phyloP scores from a whole-genome alignment of 2,888 invertebrate species.

The Allophyes oxyacanthae region DNA sequence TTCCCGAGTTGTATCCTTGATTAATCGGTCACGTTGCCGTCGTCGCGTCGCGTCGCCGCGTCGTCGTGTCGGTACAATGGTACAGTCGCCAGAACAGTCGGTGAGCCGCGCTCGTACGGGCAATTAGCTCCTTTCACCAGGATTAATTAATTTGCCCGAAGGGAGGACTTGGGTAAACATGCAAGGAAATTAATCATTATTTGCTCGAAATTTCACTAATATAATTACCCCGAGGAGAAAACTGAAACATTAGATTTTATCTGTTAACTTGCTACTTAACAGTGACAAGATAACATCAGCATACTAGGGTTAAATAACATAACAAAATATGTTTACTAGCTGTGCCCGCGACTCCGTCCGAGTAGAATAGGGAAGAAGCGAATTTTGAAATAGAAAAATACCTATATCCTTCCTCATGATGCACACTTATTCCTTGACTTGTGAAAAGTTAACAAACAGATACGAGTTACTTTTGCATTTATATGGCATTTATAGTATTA shows the following conservation, averaged over 20 bases:
- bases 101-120: slow-evolving; percentile 56
- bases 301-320: not conserved
- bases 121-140: slow-evolving; percentile 74
- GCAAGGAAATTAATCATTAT: slow-evolving; percentile 67
- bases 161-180: slow-evolving; percentile 65
- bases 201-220: slow-evolving; percentile 56
- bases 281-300: not conserved
- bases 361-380: no score
- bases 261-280: not conserved
- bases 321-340: no score
- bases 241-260: slow-evolving; percentile 13
- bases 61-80: slow-evolving; percentile 46
- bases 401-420: no score
- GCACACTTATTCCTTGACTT: no score
- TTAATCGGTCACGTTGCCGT: slow-evolving; percentile 61
- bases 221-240: slow-evolving; percentile 23
- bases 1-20: slow-evolving; percentile 45
- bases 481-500: no score
- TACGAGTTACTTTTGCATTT: no score
- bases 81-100: slow-evolving; percentile 43
- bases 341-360: no score
- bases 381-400: no score
- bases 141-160: slow-evolving; percentile 73
- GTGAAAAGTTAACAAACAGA: no score
- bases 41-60: slow-evolving; percentile 40